Percentiles rank a stretch among this genome's conserved stretches.
Conservation (phyloP, 2,113 vertebrate species). For the Eurypyga helias region DNA sequence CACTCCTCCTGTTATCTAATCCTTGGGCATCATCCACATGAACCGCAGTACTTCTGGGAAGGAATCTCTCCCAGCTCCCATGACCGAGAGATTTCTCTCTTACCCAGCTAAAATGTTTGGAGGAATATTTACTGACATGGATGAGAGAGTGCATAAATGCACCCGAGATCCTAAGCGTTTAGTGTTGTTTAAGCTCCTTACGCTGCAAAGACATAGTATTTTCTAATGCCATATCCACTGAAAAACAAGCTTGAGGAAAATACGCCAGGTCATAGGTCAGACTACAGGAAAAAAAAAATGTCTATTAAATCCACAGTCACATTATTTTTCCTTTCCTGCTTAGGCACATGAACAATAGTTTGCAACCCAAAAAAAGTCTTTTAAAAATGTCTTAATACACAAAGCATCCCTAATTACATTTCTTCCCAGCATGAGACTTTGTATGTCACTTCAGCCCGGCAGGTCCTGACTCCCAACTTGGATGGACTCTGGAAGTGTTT, state of each 20-base stretch:
- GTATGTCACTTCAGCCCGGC: background rate
- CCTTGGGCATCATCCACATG: constrained; percentile 26
- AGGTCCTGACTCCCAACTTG: background rate
- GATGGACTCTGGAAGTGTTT: constrained; percentile 24
- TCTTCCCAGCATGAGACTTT: background rate
- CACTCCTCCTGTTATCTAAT: constrained; percentile 41
- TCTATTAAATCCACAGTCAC: background rate
- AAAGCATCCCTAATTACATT: constrained; percentile 5
- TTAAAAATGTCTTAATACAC: background rate
- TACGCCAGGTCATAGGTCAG: background rate
- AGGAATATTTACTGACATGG: background rate
- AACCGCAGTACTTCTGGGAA: background rate
- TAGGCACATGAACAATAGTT: background rate
- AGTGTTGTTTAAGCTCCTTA: background rate
- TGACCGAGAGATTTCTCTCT: background rate
- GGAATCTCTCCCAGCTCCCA: background rate
- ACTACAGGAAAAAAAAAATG: background rate
- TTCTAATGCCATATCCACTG: background rate
- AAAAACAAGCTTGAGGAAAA: background rate
- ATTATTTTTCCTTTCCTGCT: background rate
- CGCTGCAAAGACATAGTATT: background rate
- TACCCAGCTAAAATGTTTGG: background rate
- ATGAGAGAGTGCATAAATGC: background rate
- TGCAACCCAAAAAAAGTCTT: background rate
- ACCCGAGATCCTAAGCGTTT: background rate